These are phyloP conservation scores for Temnothorax curvispinosus DNA, from an alignment of 1,140 invertebrate species.

Conservation along the genomic window DNA sequence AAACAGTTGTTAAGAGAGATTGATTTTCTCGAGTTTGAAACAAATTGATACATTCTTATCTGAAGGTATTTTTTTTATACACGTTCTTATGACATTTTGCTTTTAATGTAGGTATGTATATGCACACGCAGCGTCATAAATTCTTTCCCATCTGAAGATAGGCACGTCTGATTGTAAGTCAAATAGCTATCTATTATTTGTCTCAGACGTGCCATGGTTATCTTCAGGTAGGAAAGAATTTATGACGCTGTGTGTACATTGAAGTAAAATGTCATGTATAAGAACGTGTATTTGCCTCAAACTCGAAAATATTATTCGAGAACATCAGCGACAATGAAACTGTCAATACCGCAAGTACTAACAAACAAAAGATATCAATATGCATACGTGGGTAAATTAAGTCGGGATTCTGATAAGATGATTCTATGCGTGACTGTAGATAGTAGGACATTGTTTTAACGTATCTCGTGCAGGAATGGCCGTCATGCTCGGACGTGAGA, in stretches of 20 bases:
- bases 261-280: background rate
- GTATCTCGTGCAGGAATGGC: background rate
- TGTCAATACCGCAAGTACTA: background rate
- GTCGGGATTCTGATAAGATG: background rate
- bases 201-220: no score
- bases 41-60: no score
- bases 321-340: background rate
- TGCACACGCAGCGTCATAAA: no score
- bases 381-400: background rate
- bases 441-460: slow-evolving; percentile 26
- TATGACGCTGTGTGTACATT: no score
- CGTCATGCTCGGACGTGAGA: background rate
- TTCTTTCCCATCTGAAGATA: no score
- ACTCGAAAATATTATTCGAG: background rate
- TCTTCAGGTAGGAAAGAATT: no score
- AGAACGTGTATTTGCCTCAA: background rate
- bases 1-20: background rate
- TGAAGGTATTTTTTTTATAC: no score
- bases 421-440: background rate
- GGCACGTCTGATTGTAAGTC: no score
- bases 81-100: no score
- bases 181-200: no score
- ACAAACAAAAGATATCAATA: background rate
- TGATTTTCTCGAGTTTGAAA: no score
- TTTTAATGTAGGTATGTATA: no score